phyloP scores from a whole-genome alignment of 37 sponge, comb jelly and placozoan genomes.

The Petrosia ficiformis region DNA sequence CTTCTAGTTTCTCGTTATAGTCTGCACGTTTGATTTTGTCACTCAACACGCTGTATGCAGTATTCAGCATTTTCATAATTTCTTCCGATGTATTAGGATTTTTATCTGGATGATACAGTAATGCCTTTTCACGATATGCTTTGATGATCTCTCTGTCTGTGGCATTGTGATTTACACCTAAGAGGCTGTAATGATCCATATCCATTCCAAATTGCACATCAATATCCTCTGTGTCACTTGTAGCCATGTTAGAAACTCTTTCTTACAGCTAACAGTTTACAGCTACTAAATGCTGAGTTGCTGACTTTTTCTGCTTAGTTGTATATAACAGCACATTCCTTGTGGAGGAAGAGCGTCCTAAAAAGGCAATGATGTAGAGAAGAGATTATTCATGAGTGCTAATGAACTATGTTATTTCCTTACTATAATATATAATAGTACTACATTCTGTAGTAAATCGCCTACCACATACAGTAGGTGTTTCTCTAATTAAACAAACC shows the following conservation, averaged over 20 bases:
- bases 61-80: background rate
- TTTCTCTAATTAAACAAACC: too few relatives aligned
- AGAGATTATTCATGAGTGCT: too few relatives aligned
- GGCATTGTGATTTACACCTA: background rate
- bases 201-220: background rate
- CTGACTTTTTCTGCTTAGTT: too few relatives aligned
- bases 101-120: background rate
- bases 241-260: background rate
- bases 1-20: conserved; percentile 1
- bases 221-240: background rate
- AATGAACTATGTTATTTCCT: too few relatives aligned
- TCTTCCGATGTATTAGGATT: background rate
- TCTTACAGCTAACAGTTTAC: too few relatives aligned
- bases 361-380: too few relatives aligned
- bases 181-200: background rate
- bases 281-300: too few relatives aligned
- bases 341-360: too few relatives aligned
- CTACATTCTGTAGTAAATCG: too few relatives aligned
- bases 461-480: too few relatives aligned
- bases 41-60: background rate
- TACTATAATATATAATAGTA: too few relatives aligned
- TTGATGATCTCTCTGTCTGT: background rate
- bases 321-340: too few relatives aligned
- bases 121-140: background rate
- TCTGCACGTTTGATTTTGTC: background rate